Evolutionary conservation across 2,113 vertebrate genomes (phyloP).

Genomic region (Neomonachus schauinslandi): DNA sequence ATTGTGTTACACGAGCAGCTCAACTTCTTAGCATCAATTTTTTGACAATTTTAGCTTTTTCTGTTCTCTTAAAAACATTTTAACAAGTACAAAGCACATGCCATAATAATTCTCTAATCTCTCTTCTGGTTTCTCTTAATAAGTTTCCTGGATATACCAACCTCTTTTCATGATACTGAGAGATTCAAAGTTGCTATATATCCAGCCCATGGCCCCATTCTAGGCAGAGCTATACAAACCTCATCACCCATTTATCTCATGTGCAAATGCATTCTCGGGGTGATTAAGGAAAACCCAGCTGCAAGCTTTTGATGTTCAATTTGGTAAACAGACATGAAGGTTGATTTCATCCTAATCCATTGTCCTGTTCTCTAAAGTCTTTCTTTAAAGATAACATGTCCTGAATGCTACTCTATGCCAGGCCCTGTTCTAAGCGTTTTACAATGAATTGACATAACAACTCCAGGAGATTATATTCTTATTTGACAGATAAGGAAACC

Average conservation of each 20-base stretch:
- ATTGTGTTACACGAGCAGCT: background rate
- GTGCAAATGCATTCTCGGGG: background rate
- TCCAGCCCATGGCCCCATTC: background rate
- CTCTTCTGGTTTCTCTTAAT: constrained; percentile 13
- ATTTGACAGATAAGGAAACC: background rate
- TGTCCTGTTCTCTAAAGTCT: background rate
- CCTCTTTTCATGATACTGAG: background rate
- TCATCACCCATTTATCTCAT: background rate
- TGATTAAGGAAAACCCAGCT: background rate
- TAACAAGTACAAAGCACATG: background rate
- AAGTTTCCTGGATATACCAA: background rate
- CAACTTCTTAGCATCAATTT: background rate
- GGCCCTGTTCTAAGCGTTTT: background rate
- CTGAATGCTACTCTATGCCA: background rate
- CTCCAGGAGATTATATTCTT: background rate
- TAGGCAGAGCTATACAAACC: background rate
- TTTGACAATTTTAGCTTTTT: constrained; percentile 16
- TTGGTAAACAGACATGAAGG: background rate
- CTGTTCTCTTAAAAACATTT: background rate
- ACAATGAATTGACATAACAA: background rate
- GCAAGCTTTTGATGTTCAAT: background rate
- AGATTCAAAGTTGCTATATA: background rate
- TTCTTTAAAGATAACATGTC: background rate
- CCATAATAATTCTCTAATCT: background rate
- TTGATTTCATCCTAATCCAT: background rate